phyloP scores from a whole-genome alignment of 2,888 invertebrate genomes.

The Acanthosepion pharaonis region DNA sequence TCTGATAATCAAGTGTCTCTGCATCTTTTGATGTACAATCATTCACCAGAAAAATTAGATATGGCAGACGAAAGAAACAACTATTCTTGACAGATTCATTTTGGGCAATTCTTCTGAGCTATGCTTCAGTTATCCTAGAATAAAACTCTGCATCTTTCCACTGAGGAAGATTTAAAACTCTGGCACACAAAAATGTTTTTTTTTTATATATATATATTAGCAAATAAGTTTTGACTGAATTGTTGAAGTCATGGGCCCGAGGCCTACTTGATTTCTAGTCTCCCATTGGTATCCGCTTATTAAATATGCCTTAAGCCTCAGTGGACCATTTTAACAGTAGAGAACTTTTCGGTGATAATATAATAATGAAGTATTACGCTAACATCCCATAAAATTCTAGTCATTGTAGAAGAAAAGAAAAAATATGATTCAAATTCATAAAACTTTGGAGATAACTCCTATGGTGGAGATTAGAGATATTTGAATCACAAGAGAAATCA shows the following conservation, averaged over 20 bases:
- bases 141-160: not conserved
- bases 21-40: not conserved
- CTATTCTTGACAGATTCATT: not conserved
- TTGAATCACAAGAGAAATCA: no score
- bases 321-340: not conserved
- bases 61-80: not conserved
- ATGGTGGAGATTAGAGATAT: no score
- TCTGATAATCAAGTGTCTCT: not conserved
- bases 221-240: not conserved
- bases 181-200: not conserved
- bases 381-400: no score
- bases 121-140: not conserved
- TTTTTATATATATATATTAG: not conserved
- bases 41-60: not conserved
- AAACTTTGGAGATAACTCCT: no score
- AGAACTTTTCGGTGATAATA: not conserved
- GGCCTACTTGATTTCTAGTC: not conserved
- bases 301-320: not conserved
- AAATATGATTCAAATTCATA: no score
- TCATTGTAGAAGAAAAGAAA: no score
- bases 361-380: not conserved
- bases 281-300: not conserved
- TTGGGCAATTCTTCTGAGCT: not conserved
- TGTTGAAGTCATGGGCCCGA: not conserved
- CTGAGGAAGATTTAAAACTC: no score